Conservation (phyloP, 1,140 invertebrate species). For the Drosophila seguyi region DNA sequence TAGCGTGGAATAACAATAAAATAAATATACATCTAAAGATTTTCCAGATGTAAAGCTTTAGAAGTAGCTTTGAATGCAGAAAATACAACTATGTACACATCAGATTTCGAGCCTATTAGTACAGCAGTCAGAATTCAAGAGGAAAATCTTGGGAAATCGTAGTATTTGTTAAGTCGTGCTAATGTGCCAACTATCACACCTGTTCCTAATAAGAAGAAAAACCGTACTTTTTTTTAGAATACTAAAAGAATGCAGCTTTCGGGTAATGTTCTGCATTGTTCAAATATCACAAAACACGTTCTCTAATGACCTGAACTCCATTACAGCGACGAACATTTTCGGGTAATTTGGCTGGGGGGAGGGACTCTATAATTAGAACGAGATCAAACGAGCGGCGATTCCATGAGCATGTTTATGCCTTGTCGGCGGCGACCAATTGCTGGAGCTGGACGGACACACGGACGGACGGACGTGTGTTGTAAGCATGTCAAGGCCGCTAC, state of each 20-base stretch:
- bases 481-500: slow-evolving; percentile 74
- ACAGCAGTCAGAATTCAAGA: not conserved
- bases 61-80: not conserved
- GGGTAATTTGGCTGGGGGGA: slow-evolving; percentile 3
- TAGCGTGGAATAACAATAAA: too few species aligned
- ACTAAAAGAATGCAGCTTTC: not conserved
- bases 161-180: not conserved
- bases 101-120: not conserved
- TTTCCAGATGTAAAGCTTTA: too few species aligned
- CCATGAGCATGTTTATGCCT: slow-evolving; percentile 43
- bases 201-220: not conserved
- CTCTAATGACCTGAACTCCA: slow-evolving; percentile 12
- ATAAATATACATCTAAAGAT: too few species aligned
- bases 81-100: not conserved
- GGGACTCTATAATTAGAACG: slow-evolving; percentile 55
- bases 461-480: slow-evolving; percentile 54
- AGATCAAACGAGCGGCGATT: slow-evolving; percentile 38
- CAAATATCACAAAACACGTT: not conserved
- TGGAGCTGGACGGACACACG: slow-evolving; percentile 20
- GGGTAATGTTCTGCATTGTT: not conserved
- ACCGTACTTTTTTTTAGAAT: not conserved
- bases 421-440: slow-evolving; percentile 39
- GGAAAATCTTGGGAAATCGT: not conserved
- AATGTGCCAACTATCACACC: slow-evolving; percentile 3
- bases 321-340: slow-evolving; percentile 13